Base-by-base conservation (phyloP, 2,113 vertebrate species). In the Hemicordylus capensis region DNA sequence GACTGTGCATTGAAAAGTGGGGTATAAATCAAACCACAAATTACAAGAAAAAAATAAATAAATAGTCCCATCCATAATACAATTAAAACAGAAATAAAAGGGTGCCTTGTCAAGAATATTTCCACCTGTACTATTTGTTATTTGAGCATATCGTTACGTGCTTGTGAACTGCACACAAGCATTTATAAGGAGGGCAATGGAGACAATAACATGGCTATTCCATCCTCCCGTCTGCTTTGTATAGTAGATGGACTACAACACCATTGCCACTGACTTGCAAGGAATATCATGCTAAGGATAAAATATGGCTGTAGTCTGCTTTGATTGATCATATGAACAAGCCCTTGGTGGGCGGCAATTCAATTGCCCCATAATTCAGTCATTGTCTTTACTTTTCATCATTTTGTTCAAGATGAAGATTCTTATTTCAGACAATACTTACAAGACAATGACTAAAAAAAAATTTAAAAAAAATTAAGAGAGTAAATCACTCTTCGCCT, bases 401-500 rank as follows among this genome's bases (percentile, higher is more conserved):
- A 9, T 56, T 39, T 81, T 42, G 14, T 72, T 72, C 48, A 56
- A 31, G 12, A 42, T 56, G 15, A 58, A 58, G 26, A 54, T 22
- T 19, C 28, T 64, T n/a, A 58, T 58, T 72, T 70, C 63, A 17
- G 51, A 77, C 39, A 34, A 77, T 42, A 54, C 39, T 51, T 84
- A 48, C 22, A 48, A 66, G 31, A 31, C 39, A 42, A 34, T 69
- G 63, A 34, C 26, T 69, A 48, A 31, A 46, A 83, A 81, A 22
- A 28, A 83, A 80, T 76, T 11, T 3, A 10, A 63, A n/a, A 82
- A 76, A 48, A 77, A 72, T 34, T 64, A 88, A 80, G 19, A 59
- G 64, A 85, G 66, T 82, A 9, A 46, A 48, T 59, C 77, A 88
- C 73, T 82, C 26, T 78, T 59, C n/a, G 28, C 54, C 59, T 69